These are phyloP conservation scores for Antennarius maculatus DNA, from an alignment of 2,797 vertebrate genomes.

Conservation along the genomic window DNA sequence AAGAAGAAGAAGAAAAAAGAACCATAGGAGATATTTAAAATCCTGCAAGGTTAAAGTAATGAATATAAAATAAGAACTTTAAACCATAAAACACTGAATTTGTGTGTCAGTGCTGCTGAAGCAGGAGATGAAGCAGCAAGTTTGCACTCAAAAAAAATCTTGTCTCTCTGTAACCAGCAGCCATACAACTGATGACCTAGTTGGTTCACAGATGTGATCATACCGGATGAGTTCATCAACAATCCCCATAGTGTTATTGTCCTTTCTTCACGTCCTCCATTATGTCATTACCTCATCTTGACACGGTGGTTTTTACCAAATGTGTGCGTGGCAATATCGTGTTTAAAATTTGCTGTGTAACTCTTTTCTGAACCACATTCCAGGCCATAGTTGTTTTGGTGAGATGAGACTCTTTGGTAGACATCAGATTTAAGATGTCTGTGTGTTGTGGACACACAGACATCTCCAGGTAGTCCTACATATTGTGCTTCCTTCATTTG, in stretches of 20 bases:
- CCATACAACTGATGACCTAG: not conserved
- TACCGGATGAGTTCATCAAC: not conserved
- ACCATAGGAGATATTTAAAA: too few relatives aligned
- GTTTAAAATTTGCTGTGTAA: too few relatives aligned
- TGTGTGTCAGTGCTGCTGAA: too few relatives aligned
- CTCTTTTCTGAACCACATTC: too few relatives aligned
- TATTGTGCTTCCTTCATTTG: not conserved
- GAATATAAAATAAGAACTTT: not conserved
- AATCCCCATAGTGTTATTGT: not conserved
- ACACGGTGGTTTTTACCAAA: not conserved
- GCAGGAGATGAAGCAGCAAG: too few relatives aligned
- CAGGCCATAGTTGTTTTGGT: not conserved
- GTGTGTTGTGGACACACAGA: not conserved
- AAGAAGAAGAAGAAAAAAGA: too few relatives aligned
- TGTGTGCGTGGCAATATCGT: not conserved
- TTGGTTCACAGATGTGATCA: not conserved
- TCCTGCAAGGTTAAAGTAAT: too few relatives aligned
- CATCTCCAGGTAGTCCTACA: not conserved
- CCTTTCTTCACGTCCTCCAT: not conserved
- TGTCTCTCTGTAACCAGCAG: too few relatives aligned
- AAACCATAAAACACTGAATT: not conserved
- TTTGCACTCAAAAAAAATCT: too few relatives aligned
- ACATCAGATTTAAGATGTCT: conserved; percentile 1
- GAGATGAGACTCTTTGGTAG: not conserved
- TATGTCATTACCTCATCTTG: not conserved